Evolutionary conservation across 2,113 vertebrate species (phyloP), one percentile per base, ranked within the genome.

Genomic region (Lophotis ruficrista): DNA sequence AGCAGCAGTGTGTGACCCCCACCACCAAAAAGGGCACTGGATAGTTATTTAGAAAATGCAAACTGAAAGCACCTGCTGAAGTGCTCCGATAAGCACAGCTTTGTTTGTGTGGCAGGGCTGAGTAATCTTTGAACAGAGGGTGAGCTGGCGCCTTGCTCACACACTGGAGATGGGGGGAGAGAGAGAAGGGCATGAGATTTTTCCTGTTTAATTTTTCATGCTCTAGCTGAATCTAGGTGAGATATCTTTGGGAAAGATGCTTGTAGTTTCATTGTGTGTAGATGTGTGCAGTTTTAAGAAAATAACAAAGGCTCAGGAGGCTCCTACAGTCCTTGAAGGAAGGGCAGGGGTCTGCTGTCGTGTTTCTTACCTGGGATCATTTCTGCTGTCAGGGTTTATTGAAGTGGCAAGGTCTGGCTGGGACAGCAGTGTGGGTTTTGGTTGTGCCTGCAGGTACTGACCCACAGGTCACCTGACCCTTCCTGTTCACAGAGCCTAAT

Each of bases 401-500:
- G 15, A 78, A 82, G 37, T 45, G 45, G 12, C 2, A 4, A 82
- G 41, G 43, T 71, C 56, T 76, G 91, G 23, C 54, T 22, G 14
- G 53, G 64, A 48, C 4, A 38, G n/a, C 68, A 88, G 56, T 7
- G 3, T 43, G 37, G 20, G 13, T 77, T 91, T 80, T 77, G 13
- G 28, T 73, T 83, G 30, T 50, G 30, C 66, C 53, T 27, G 21
- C 6, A 6, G 21, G 18, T 66, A 69, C 24, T 53, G 41, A 70
- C 41, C 16, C 0, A 0, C 38, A n/a, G 33, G 21, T 35, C 7
- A 11, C 27, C 21, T 14, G 6, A 6, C 13, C 16, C 8, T 48
- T 91, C n/a, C 58, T 73, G 20, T 81, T 60, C 3, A 2, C 51
- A 87, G 78, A 87, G 43, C 28, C 24, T 70, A n/a, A 43, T 12